phyloP scores from a whole-genome alignment of 2,113 vertebrate genomes.

The Oceanites oceanicus region DNA sequence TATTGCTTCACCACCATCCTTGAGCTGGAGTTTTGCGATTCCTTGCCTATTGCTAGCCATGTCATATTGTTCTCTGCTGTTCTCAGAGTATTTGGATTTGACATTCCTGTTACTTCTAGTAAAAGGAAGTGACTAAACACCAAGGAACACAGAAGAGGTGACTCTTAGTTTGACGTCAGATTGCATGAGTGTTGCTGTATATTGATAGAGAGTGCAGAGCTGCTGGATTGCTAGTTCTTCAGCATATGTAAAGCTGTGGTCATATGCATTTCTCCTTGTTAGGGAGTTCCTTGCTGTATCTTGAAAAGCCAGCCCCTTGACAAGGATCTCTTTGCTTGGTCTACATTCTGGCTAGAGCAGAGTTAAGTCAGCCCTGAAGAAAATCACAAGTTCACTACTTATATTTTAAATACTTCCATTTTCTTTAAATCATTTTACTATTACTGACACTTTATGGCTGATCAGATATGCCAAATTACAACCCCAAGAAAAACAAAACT shows the following conservation, averaged over 20 bases:
- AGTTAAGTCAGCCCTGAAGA: not conserved
- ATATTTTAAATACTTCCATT: not conserved
- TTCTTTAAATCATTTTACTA: not conserved
- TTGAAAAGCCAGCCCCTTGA: not conserved
- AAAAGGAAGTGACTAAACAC: not conserved
- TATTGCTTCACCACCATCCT: not conserved
- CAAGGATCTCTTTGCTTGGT: not conserved
- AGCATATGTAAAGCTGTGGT: not conserved
- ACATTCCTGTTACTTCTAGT: not conserved
- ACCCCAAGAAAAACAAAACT: not conserved
- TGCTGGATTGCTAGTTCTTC: not conserved
- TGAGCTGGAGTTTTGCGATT: accelerated
- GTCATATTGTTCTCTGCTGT: not conserved
- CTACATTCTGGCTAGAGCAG: not conserved
- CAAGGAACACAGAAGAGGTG: not conserved
- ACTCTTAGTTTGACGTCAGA: not conserved
- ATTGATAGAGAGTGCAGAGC: not conserved
- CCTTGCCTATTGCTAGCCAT: not conserved
- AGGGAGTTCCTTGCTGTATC: not conserved
- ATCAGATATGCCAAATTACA: not conserved
- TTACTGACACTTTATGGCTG: not conserved
- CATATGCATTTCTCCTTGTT: not conserved
- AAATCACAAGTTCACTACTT: not conserved
- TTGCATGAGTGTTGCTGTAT: not conserved
- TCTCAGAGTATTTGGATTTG: not conserved